A percentile compares a stretch with the other conserved stretches of the same genome.
These are phyloP conservation scores for Lepetodrilus schrolli DNA, from an alignment of 2,888 invertebrate genomes.

Conservation along the genomic window DNA sequence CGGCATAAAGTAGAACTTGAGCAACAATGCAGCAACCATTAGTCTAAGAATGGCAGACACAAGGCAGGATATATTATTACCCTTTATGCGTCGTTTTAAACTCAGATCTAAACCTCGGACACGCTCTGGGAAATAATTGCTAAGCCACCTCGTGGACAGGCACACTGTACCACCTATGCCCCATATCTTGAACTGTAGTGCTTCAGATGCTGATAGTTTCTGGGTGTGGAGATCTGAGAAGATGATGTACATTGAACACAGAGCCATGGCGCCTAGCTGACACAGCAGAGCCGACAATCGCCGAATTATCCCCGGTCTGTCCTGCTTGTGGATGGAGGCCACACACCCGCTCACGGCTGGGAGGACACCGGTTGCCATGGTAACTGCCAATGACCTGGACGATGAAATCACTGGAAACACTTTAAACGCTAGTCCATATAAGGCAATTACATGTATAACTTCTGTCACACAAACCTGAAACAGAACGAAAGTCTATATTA, in stretches of 20 bases:
- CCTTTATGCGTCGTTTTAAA: neutral
- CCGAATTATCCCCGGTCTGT: neutral
- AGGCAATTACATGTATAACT: neutral
- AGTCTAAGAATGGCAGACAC: neutral
- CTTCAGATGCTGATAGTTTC: neutral
- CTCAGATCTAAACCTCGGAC: neutral
- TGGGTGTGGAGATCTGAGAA: neutral
- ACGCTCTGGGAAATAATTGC: constrained; percentile 35
- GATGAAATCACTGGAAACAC: neutral
- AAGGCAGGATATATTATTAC: neutral
- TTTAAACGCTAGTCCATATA: constrained; percentile 15
- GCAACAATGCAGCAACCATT: neutral
- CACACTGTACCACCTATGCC: constrained; percentile 43
- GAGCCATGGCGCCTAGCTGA: neutral
- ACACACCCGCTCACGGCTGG: neutral
- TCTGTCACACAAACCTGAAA: constrained; percentile 15
- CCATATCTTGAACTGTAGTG: constrained; percentile 35
- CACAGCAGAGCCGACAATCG: neutral
- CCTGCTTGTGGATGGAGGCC: neutral
- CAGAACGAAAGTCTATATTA: too few relatives aligned
- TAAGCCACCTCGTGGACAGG: constrained; percentile 47
- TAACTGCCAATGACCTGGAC: neutral
- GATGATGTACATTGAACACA: neutral
- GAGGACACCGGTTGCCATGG: neutral
- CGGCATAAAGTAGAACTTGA: neutral